A percentile compares a stretch with the other conserved stretches of the same genome.
Evolutionary conservation across 2,888 invertebrate species (phyloP).

Genomic region (Bedellia somnulentella): DNA sequence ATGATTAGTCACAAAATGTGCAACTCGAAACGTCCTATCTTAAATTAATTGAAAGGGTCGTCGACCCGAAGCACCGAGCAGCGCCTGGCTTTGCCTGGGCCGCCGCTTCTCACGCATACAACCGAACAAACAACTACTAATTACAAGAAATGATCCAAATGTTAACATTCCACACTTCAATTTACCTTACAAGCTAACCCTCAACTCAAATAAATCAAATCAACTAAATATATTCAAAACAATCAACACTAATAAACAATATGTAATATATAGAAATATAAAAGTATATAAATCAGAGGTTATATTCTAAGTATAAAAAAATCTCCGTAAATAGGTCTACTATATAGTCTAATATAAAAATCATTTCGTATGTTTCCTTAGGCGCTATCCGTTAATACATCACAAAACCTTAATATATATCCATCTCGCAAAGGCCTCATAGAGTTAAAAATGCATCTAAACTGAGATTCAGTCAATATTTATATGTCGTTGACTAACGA

Average conservation of each 20-base stretch:
- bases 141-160: slow-evolving; percentile 35
- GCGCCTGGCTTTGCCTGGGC: too few species aligned
- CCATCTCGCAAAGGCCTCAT: slow-evolving; percentile 62
- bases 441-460: slow-evolving; percentile 63
- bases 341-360: slow-evolving; percentile 60
- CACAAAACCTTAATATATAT: slow-evolving; percentile 60
- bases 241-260: slow-evolving; percentile 61
- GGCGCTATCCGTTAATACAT: slow-evolving; percentile 63
- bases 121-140: slow-evolving; percentile 49
- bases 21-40: slow-evolving; percentile 49
- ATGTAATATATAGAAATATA: slow-evolving; percentile 43
- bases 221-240: slow-evolving; percentile 46
- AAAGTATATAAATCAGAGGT: slow-evolving; percentile 61
- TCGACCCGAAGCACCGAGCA: slow-evolving; percentile 42
- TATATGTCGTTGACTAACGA: slow-evolving; percentile 62
- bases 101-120: slow-evolving; percentile 17
- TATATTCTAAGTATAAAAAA: slow-evolving; percentile 62
- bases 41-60: slow-evolving; percentile 48
- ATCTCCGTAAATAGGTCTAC: slow-evolving; percentile 63
- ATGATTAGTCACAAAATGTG: slow-evolving; percentile 60
- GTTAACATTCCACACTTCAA: slow-evolving; percentile 32
- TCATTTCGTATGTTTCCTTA: slow-evolving; percentile 62
- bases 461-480: slow-evolving; percentile 63
- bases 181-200: slow-evolving; percentile 18
- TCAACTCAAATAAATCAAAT: slow-evolving; percentile 26